Conservation (phyloP, 2,888 invertebrate species). For the Drosophila planitibia region DNA sequence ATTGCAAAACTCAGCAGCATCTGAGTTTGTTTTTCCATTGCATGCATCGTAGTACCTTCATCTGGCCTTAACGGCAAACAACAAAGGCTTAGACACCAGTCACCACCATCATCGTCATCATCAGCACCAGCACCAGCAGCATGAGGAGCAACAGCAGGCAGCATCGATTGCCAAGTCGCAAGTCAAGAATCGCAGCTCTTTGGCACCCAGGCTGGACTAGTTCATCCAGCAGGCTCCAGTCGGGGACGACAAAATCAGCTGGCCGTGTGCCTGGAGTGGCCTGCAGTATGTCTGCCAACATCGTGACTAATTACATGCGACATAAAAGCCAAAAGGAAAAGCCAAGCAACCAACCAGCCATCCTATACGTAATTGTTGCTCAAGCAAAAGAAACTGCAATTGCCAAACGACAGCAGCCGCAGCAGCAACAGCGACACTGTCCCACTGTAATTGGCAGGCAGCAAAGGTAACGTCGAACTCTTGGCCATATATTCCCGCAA, state of each 20-base stretch:
- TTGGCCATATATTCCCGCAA: slow-evolving; percentile 46
- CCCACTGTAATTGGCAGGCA: slow-evolving; percentile 67
- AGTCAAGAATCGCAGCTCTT: slow-evolving; percentile 27
- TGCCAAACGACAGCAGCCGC: slow-evolving; percentile 50
- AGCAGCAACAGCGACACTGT: slow-evolving; percentile 43
- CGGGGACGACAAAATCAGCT: slow-evolving; percentile 42
- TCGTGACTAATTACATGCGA: slow-evolving; percentile 81
- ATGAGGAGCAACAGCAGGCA: slow-evolving; percentile 14
- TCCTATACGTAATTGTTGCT: slow-evolving; percentile 72
- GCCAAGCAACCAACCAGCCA: slow-evolving; percentile 27
- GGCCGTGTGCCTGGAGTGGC: slow-evolving; percentile 51
- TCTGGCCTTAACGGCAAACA: slow-evolving; percentile 67
- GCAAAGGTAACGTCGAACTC: slow-evolving; percentile 34
- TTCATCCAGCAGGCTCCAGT: slow-evolving; percentile 9
- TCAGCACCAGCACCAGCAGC: slow-evolving; percentile 1
- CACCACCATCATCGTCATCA: slow-evolving; percentile 3
- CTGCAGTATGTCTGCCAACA: slow-evolving; percentile 76
- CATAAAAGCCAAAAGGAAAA: slow-evolving; percentile 68
- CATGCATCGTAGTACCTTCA: slow-evolving; percentile 29
- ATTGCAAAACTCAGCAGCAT: slow-evolving; percentile 28
- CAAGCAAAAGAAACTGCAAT: slow-evolving; percentile 57
- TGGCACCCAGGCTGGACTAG: slow-evolving; percentile 22
- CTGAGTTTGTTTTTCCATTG: slow-evolving; percentile 47
- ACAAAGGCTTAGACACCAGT: slow-evolving; percentile 55
- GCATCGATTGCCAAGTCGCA: slow-evolving; percentile 53